Percentiles rank a stretch among this genome's conserved stretches.
Evolutionary conservation across 1,140 invertebrate genomes (phyloP).

Genomic region (Dendroctonus valens): DNA sequence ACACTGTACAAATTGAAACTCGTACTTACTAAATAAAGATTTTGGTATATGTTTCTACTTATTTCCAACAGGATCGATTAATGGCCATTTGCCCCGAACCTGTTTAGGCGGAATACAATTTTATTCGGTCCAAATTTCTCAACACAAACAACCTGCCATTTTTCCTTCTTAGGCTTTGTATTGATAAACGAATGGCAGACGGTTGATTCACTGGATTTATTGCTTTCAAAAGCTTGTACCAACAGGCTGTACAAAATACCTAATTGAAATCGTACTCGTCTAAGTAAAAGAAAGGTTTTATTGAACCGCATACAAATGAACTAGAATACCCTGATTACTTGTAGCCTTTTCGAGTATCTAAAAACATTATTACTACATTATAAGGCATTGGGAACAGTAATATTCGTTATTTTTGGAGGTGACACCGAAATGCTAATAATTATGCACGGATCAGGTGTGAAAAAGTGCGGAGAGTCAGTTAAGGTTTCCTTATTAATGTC

Average conservation of each 20-base stretch:
- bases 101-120: too few relatives aligned
- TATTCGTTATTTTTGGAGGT: background rate
- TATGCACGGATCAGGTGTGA: background rate
- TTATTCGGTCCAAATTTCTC: too few relatives aligned
- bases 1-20: constrained; percentile 20
- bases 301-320: background rate
- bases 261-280: background rate
- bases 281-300: background rate
- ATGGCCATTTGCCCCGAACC: too few relatives aligned
- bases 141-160: too few relatives aligned
- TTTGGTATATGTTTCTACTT: constrained; percentile 32
- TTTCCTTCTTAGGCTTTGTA: too few relatives aligned
- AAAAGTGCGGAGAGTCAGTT: background rate
- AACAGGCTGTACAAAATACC: background rate
- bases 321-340: background rate
- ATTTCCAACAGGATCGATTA: too few relatives aligned
- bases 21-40: constrained; percentile 34
- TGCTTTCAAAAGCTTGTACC: background rate
- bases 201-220: background rate
- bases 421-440: background rate
- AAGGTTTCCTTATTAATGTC: background rate
- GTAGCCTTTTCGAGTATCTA: background rate
- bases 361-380: constrained; percentile 20
- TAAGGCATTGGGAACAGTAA: constrained; percentile 16
- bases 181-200: background rate